Conservation (phyloP, 1,140 invertebrate species). For the Gerris buenoi region DNA sequence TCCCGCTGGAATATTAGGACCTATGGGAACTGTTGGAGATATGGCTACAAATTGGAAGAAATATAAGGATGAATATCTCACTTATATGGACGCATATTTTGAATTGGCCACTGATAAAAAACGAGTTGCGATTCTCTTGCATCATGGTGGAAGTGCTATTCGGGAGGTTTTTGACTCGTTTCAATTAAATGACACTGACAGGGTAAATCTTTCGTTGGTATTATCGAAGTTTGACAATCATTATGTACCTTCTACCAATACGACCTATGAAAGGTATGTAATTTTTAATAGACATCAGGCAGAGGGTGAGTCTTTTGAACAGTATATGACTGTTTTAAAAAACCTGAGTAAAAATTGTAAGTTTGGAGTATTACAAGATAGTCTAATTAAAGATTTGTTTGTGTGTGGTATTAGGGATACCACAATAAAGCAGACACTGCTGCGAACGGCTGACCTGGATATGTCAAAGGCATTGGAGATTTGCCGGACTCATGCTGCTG, state of each 20-base stretch:
- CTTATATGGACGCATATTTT: conserved; percentile 1
- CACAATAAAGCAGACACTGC: background rate
- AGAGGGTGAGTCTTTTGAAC: conserved; percentile 7
- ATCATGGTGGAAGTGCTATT: background rate
- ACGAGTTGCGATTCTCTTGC: background rate
- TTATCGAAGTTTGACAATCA: conserved; percentile 3
- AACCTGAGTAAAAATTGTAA: conserved; percentile 6
- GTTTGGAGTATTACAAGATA: conserved; percentile 2
- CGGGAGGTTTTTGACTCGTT: conserved; percentile 5
- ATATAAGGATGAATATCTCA: background rate
- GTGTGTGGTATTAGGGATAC: conserved; percentile 5
- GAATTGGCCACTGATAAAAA: background rate
- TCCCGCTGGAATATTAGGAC: background rate
- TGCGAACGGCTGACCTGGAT: conserved; percentile 2
- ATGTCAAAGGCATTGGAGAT: conserved; percentile 4
- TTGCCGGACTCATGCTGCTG: conserved; percentile 1
- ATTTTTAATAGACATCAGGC: conserved; percentile 7
- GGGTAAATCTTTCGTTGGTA: background rate
- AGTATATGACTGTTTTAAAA: conserved; percentile 7
- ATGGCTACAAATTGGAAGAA: conserved; percentile 5
- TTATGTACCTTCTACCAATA: conserved; percentile 3
- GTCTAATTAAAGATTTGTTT: conserved; percentile 7
- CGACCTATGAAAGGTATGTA: conserved; percentile 5
- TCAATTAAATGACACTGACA: background rate
- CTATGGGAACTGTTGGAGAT: background rate